Percentiles rank a stretch among this genome's conserved stretches.
phyloP scores from a whole-genome alignment of 2,888 invertebrate species.

The Calameuta pallipes region DNA sequence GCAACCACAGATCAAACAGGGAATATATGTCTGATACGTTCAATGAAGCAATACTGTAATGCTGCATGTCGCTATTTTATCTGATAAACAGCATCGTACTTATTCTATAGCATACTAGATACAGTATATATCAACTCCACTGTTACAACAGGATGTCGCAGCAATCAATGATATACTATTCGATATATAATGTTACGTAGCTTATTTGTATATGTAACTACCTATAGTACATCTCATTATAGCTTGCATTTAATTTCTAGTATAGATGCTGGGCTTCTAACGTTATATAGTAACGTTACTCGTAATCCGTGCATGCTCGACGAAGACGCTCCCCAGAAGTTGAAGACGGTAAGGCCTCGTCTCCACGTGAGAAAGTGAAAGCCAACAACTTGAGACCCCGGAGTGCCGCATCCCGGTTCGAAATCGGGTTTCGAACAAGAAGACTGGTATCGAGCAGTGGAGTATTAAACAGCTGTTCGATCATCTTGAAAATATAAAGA shows the following conservation, averaged over 20 bases:
- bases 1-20: not conserved
- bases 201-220: not conserved
- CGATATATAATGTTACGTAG: not conserved
- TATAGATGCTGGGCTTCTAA: not conserved
- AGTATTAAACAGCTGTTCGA: not conserved
- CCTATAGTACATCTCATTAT: not conserved
- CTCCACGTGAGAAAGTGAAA: constrained; percentile 10
- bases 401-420: not conserved
- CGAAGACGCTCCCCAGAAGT: constrained; percentile 5
- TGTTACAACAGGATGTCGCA: not conserved
- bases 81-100: not conserved
- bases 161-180: not conserved
- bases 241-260: not conserved
- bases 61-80: not conserved
- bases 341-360: not conserved
- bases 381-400: constrained; percentile 1
- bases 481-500: constrained; percentile 2
- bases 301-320: constrained; percentile 7
- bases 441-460: not conserved
- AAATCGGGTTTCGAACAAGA: not conserved
- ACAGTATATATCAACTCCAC: not conserved
- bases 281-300: not conserved
- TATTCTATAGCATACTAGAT: not conserved
- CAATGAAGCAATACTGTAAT: not conserved
- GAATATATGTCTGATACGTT: not conserved